phyloP scores from a whole-genome alignment of 2,797 vertebrate genomes.

The Hoplostethus mediterraneus region DNA sequence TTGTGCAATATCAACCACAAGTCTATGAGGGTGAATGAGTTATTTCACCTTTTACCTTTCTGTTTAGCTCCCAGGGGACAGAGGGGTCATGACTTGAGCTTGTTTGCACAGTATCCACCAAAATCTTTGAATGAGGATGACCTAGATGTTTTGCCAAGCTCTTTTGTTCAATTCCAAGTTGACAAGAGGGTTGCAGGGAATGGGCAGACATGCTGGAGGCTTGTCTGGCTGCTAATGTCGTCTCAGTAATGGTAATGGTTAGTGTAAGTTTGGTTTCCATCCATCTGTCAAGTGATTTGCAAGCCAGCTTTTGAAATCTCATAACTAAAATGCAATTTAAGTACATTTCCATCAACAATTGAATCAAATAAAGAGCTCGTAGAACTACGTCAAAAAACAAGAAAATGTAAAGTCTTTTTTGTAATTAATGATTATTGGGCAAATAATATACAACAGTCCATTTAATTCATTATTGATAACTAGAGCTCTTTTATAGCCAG shows the following conservation, averaged over 20 bases:
- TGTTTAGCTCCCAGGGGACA: not conserved
- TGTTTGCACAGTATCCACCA: slow-evolving; percentile 13
- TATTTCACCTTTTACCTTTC: not conserved
- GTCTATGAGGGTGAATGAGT: slow-evolving; percentile 2
- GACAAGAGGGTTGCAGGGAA: slow-evolving; percentile 2
- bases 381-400: no score
- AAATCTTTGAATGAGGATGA: slow-evolving; percentile 10
- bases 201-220: slow-evolving; percentile 5
- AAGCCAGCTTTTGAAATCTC: not conserved
- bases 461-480: no score
- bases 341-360: no score
- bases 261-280: not conserved
- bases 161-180: slow-evolving; percentile 34
- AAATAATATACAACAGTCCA: no score
- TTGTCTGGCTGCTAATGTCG: not conserved
- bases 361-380: no score
- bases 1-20: not conserved
- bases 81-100: not conserved
- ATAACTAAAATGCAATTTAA: no score
- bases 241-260: not conserved
- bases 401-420: no score
- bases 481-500: no score
- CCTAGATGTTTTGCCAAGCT: slow-evolving; percentile 10
- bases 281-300: not conserved
- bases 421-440: no score